Percentiles rank a stretch among this genome's conserved stretches.
Conservation (phyloP, 2,888 invertebrate genomes). For the Tethea ocularis region DNA sequence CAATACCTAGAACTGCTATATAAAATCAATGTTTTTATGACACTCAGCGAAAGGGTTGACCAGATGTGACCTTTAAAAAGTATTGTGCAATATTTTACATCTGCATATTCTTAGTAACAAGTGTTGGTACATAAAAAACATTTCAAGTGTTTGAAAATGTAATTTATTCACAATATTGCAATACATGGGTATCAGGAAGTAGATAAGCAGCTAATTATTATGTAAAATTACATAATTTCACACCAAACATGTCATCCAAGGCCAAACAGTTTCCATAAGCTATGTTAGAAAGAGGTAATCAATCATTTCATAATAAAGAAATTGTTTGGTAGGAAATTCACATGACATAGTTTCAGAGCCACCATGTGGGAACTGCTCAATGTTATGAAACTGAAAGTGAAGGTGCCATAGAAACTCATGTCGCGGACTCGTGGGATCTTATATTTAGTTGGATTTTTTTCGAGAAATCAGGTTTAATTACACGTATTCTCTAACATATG, state of each 20-base stretch:
- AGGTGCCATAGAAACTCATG: conserved; percentile 15
- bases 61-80: background rate
- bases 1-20: no score
- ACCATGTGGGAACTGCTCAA: conserved; percentile 30
- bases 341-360: conserved; percentile 15
- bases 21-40: background rate
- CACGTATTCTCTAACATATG: conserved; percentile 49
- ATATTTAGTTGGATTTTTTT: no score
- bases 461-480: background rate
- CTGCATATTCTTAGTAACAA: background rate
- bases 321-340: conserved; percentile 2
- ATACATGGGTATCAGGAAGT: conserved; percentile 22
- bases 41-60: background rate
- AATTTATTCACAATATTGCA: background rate
- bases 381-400: conserved; percentile 52
- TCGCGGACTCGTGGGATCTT: conserved; percentile 18
- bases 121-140: no score
- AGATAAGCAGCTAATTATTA: conserved; percentile 19
- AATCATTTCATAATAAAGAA: background rate
- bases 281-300: background rate
- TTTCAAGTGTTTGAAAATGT: background rate
- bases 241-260: conserved; percentile 25
- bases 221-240: conserved; percentile 35
- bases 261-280: conserved; percentile 18
- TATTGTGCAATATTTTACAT: background rate